Base-by-base conservation (phyloP, 2,888 invertebrate genomes). In the Automeris io region DNA sequence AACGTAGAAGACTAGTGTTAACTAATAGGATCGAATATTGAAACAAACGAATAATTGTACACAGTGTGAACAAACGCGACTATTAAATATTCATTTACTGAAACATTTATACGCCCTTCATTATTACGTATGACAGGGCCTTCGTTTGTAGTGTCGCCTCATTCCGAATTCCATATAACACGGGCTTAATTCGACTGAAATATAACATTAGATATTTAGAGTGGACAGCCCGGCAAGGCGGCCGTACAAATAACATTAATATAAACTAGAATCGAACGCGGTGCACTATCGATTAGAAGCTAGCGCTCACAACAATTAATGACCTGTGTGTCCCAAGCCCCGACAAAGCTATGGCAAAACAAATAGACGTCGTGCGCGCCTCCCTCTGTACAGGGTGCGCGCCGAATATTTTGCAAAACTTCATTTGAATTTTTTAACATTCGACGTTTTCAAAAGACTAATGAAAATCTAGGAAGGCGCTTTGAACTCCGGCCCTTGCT, bases 281-380 rank as follows among this genome's bases (percentile, higher is more conserved):
- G 77, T 70, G 70, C 72, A 69, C 79, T 85, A 86, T 86, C 85
- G 85, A 86, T 86, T 86, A 85, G 85, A 69, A 80, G 70, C 73
- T 64, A 74, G 78, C 81, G 82, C 78, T 82, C 81, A 81, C 83
- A 79, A 83, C 85, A 86, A 86, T 86, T 86, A 86, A 86, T 86
- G 85, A 85, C 85, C 82, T 85, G 85, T 78, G 83, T 85, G 85
- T 81, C 83, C 79, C 79, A 75, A 70, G 75, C 74, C 46, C 69
- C 79, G 80, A 79, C 85, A 82, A 82, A 82, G 83, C 85, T 82
- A 83, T 78, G 81, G 82, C 81, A 80, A 83, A 86, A 86, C 85
- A 86, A 86, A 86, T 83, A 85, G 82, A 81, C 71, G 78, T 67
- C 64, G 66, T 64, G 67, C 69, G 73, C 72, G 78, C 78, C 78